These are phyloP conservation scores for Labeo calbasu DNA, from an alignment of 2,797 vertebrate genomes.

Conservation along the genomic window DNA sequence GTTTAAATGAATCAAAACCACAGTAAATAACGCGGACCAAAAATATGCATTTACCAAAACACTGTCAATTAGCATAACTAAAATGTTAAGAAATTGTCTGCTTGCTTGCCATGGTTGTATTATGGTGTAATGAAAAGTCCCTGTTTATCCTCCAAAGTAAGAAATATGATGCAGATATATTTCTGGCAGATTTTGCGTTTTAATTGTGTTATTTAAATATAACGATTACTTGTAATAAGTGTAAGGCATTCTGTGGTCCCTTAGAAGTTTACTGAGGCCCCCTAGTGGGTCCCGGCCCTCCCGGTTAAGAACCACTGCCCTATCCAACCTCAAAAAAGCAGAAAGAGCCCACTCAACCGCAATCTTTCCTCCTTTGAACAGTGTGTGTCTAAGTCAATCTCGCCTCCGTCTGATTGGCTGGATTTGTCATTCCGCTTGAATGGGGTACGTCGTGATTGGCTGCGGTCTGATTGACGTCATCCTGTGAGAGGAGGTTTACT, in stretches of 20 bases:
- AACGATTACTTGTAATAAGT: not conserved
- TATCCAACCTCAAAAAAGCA: slow-evolving; percentile 12
- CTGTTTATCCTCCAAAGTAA: no score
- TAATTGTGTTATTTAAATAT: not conserved
- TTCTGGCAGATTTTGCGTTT: not conserved
- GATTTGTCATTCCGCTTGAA: slow-evolving; percentile 88
- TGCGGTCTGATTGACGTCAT: slow-evolving; percentile 79
- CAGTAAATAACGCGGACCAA: not conserved
- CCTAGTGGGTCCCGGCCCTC: slow-evolving; percentile 12
- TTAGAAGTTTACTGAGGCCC: not conserved
- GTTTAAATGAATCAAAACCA: not conserved
- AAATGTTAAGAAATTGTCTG: not conserved
- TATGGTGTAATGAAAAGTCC: not conserved
- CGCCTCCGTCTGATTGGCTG: slow-evolving; percentile 81
- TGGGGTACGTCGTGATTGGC: slow-evolving; percentile 84
- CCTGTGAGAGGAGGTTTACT: slow-evolving; percentile 80
- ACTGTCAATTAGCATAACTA: not conserved
- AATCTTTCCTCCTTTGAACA: slow-evolving; percentile 74
- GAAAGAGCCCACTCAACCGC: slow-evolving; percentile 52
- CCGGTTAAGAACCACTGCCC: slow-evolving; percentile 5
- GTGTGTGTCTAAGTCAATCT: slow-evolving; percentile 63
- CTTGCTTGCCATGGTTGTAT: not conserved
- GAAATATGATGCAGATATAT: not conserved
- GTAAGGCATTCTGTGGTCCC: not conserved
- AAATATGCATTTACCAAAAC: not conserved